Conservation (phyloP, 2,797 vertebrate genomes). For the Tinamus major region DNA sequence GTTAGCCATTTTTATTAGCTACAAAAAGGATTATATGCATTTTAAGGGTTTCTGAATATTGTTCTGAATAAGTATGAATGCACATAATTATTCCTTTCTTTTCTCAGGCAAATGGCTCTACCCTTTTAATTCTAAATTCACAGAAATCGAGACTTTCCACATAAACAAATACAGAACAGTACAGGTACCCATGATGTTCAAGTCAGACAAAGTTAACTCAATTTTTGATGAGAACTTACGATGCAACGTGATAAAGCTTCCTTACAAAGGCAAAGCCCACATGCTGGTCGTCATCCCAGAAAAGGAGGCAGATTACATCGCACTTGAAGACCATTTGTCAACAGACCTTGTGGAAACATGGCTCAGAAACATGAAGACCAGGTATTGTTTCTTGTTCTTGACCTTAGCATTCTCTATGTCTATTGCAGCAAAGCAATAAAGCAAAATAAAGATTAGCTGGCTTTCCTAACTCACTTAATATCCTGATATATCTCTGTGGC, state of each 20-base stretch:
- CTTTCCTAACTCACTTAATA: background rate
- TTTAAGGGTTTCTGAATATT: background rate
- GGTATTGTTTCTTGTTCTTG: conserved; percentile 73
- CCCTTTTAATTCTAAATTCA: conserved; percentile 84
- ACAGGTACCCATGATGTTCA: conserved; percentile 90
- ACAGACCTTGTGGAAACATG: conserved; percentile 83
- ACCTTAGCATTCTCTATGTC: background rate
- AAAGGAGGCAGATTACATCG: conserved; percentile 82
- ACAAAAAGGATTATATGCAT: background rate
- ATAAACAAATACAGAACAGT: conserved; percentile 88
- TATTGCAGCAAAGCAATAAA: background rate
- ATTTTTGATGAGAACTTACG: conserved; percentile 81
- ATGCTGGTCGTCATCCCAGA: conserved; percentile 90
- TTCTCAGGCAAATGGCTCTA: conserved; percentile 86
- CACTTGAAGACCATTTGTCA: conserved; percentile 88
- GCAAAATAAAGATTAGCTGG: background rate
- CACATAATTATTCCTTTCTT: background rate
- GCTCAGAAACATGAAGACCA: conserved; percentile 83
- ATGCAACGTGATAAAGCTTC: conserved; percentile 86
- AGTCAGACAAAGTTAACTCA: conserved; percentile 79
- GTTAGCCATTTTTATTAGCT: background rate
- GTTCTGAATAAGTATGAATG: background rate
- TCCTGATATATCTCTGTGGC: background rate
- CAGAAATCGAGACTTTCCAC: conserved; percentile 82
- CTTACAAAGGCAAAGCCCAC: conserved; percentile 85